Evolutionary conservation across 2,797 vertebrate genomes (phyloP).

Genomic region (Meda fulgida): DNA sequence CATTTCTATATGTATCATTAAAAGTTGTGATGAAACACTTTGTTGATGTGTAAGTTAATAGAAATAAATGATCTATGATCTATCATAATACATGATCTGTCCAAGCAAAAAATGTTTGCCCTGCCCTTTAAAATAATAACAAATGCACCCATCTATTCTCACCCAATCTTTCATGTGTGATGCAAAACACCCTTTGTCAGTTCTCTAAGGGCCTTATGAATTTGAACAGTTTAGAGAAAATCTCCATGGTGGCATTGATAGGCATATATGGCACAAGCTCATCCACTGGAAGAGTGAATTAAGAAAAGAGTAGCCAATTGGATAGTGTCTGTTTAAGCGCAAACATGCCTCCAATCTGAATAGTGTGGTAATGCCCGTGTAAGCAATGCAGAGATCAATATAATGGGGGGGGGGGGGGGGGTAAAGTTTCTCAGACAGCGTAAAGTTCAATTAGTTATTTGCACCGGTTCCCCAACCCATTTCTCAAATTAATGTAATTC

Average conservation of each 20-base stretch:
- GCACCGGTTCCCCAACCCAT: constrained; percentile 14
- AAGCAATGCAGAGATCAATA: constrained; percentile 80
- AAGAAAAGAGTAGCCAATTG: constrained; percentile 28
- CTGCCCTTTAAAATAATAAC: constrained; percentile 8
- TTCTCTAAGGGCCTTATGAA: constrained; percentile 18
- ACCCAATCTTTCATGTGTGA: neutral
- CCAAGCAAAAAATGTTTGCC: neutral
- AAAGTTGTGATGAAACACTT: constrained; percentile 55
- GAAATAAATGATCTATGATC: neutral
- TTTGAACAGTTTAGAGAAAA: constrained; percentile 12
- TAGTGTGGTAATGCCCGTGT: constrained; percentile 80
- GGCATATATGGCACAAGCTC: constrained; percentile 5
- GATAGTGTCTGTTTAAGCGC: constrained; percentile 58
- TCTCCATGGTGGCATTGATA: neutral
- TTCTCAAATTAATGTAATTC: constrained; percentile 37
- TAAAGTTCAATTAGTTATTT: constrained; percentile 38
- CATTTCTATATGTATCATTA: constrained; percentile 68
- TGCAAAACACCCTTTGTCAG: neutral
- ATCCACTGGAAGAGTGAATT: constrained; percentile 23
- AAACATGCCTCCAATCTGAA: constrained; percentile 75
- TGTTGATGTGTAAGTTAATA: constrained; percentile 44
- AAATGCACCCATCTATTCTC: constrained; percentile 2
- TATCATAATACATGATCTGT: neutral
- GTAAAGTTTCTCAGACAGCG: constrained; percentile 3
- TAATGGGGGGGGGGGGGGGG: constrained; percentile 68